Conservation (phyloP, 2,113 vertebrate species). For the Sorex fumeus region DNA sequence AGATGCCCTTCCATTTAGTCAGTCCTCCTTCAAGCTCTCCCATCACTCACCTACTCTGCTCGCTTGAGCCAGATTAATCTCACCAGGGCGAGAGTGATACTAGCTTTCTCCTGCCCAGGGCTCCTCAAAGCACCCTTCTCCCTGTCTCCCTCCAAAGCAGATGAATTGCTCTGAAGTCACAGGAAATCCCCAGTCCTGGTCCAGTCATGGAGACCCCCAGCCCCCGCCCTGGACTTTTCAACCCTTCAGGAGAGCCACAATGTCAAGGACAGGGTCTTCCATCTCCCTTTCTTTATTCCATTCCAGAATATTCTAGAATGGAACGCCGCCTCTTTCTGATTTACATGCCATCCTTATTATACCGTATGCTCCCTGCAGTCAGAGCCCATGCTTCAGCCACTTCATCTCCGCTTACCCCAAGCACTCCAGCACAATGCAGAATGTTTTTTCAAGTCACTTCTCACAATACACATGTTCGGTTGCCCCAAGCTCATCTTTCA, state of each 20-base stretch:
- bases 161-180: not conserved
- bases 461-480: not conserved
- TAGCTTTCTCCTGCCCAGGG: not conserved
- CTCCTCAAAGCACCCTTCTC: too few species aligned
- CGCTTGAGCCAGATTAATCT: not conserved
- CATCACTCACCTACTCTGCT: not conserved
- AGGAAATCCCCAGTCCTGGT: not conserved
- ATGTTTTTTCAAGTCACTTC: slow-evolving; percentile 1
- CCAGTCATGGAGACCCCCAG: not conserved
- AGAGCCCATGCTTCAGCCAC: not conserved
- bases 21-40: not conserved
- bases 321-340: not conserved
- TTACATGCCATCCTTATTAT: not conserved
- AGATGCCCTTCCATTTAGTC: not conserved
- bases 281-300: not conserved
- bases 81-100: not conserved
- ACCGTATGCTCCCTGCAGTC: not conserved
- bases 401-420: not conserved
- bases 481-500: slow-evolving; percentile 28
- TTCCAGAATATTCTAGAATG: not conserved
- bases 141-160: not conserved
- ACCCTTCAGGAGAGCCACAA: not conserved
- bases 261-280: not conserved
- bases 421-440: not conserved
- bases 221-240: not conserved